Conservation (phyloP, 2,888 invertebrate genomes). For the Brenthis hecate region DNA sequence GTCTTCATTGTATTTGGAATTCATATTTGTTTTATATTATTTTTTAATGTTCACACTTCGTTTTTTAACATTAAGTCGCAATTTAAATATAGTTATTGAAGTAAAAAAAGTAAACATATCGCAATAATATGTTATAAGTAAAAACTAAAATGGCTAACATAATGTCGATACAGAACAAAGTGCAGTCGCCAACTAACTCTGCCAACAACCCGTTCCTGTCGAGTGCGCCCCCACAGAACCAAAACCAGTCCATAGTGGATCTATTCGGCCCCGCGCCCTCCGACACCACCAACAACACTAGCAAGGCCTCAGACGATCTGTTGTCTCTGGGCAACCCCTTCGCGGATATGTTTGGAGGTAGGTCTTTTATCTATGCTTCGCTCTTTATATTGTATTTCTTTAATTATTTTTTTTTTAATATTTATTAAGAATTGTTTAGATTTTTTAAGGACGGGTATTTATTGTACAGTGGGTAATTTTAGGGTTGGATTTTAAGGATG, state of each 20-base stretch:
- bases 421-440: not conserved
- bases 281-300: constrained; percentile 53
- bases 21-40: not conserved
- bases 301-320: constrained; percentile 91
- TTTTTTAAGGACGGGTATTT: not conserved
- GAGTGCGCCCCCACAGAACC: constrained; percentile 79
- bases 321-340: constrained; percentile 95
- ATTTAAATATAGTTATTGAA: too few relatives aligned
- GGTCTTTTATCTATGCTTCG: constrained; percentile 37
- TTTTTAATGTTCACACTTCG: not conserved
- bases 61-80: too few relatives aligned
- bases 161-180: constrained; percentile 80
- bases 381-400: constrained; percentile 5
- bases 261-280: constrained; percentile 86
- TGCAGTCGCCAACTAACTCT: constrained; percentile 88
- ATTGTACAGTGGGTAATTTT: constrained; percentile 6
- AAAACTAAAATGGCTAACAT: constrained; percentile 1
- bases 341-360: constrained; percentile 90
- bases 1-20: not conserved
- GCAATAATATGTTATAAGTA: too few relatives aligned
- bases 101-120: too few relatives aligned
- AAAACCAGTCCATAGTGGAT: constrained; percentile 86
- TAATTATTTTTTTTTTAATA: not conserved
- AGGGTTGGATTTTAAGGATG: constrained; percentile 2
- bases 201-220: constrained; percentile 94